Evolutionary conservation across 2,797 vertebrate species (phyloP).

Genomic region (Enteromius radiatus): DNA sequence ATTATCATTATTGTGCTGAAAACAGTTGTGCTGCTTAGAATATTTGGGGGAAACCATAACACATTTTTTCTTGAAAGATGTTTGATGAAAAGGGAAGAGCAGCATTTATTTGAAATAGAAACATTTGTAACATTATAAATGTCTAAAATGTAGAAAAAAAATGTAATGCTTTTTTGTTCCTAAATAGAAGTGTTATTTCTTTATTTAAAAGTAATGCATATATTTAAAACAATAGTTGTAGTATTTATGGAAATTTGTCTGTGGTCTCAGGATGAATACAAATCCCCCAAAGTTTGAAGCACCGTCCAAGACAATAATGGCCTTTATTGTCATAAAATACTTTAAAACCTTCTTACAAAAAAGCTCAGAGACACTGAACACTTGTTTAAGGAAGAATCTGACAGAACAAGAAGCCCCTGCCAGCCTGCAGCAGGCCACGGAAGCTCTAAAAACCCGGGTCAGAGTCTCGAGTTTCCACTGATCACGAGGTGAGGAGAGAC

Average conservation of each 20-base stretch:
- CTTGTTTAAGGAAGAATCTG: conserved; percentile 65
- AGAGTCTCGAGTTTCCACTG: conserved; percentile 70
- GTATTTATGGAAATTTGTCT: neutral
- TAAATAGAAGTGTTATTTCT: neutral
- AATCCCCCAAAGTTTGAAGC: neutral
- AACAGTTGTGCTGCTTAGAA: neutral
- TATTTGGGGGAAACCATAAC: neutral
- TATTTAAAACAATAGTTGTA: neutral
- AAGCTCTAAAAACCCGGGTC: conserved; percentile 40
- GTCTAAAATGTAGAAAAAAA: neutral
- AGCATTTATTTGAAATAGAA: neutral
- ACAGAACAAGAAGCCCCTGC: conserved; percentile 54
- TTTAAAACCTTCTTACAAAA: conserved; percentile 7
- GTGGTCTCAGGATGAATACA: neutral
- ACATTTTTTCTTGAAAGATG: neutral
- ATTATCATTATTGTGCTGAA: neutral
- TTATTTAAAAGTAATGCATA: neutral
- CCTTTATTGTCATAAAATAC: conserved; percentile 21
- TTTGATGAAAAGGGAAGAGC: neutral
- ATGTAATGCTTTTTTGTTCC: neutral
- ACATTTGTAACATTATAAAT: neutral
- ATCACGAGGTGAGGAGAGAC: conserved; percentile 79
- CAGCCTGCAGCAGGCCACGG: conserved; percentile 52
- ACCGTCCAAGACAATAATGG: neutral
- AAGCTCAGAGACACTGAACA: conserved; percentile 62